Evolutionary conservation across 2,113 vertebrate genomes (phyloP), one percentile per base, ranked within the genome.

Genomic region (Eclectus roratus): DNA sequence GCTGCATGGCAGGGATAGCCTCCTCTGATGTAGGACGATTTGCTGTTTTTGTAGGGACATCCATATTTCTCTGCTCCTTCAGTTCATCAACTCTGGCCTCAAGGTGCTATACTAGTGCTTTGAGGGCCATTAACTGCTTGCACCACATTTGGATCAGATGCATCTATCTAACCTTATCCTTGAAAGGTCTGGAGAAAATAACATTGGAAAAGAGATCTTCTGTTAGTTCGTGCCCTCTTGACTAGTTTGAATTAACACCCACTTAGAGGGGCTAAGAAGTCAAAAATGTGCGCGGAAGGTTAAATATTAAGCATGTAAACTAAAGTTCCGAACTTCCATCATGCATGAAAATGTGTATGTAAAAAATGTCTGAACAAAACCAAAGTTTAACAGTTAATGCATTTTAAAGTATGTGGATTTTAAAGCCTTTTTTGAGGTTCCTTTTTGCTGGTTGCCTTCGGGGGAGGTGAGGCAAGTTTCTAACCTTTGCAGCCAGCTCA

Each of bases 401-500:
- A 91, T 93, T 96, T 96, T 88, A 96, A 96, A 95, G 74, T 83
- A 49, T 82, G 69, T 89, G 86, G 83, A 89, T 94, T 97, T 97
- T 66, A 71, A 97, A 94, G 74, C 17, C 66, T 77, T 96, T 94
- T 96, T 78, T 91, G 81, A 93, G 88, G 49, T 83, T 96, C 58
- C 20, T 29, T 56, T 96, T 93, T 96, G 73, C 85, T 96, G 71
- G n/a, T 96, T 97, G 95, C 97, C 97, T 97, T 95, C 65, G 94
- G 97, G 97, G 96, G 74, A 96, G 80, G 95, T 94, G 96, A 94
- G 74, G 80, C 92, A 85, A 94, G 39, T 88, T 96, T 96, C 69
- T 97, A 93, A 97, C 96, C 96, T 97, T 96, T 97, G 71, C 88
- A 97, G 63, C 56, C 83, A 85, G 92, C 91, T 97, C 92, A 91